Conservation (phyloP, 1,140 invertebrate species). For the Rhynchophorus ferrugineus region DNA sequence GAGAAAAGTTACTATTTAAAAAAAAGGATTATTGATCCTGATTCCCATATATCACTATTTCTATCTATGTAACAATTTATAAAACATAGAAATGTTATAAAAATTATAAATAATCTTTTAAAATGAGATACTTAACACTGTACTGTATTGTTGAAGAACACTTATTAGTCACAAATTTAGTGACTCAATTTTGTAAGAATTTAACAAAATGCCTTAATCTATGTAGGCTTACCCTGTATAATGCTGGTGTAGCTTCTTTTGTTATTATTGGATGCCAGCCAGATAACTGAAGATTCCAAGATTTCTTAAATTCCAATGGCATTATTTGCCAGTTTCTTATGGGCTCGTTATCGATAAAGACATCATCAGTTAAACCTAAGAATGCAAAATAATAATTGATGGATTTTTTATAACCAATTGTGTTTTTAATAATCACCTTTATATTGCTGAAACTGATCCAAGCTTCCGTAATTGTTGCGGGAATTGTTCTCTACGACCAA, state of each 20-base stretch:
- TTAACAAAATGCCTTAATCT: background rate
- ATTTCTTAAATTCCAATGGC: constrained; percentile 47
- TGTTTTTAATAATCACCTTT: constrained; percentile 41
- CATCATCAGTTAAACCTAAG: constrained; percentile 38
- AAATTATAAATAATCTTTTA: too few relatives aligned
- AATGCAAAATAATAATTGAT: background rate
- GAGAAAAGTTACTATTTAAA: too few relatives aligned
- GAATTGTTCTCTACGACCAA: constrained; percentile 54
- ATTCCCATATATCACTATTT: too few relatives aligned
- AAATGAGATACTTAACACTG: too few relatives aligned
- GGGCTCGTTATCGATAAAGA: constrained; percentile 41
- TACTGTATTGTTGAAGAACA: too few relatives aligned
- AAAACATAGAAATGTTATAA: background rate
- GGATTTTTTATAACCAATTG: background rate
- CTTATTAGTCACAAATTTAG: too few relatives aligned
- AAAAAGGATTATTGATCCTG: too few relatives aligned
- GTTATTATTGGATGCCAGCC: constrained; percentile 18
- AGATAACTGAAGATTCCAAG: constrained; percentile 35
- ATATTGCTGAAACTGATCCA: constrained; percentile 41
- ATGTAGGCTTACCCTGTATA: constrained; percentile 29
- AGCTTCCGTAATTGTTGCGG: constrained; percentile 48
- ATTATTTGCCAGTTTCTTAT: constrained; percentile 45
- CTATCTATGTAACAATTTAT: too few relatives aligned
- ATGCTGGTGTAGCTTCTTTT: constrained; percentile 25
- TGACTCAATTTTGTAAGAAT: too few relatives aligned